A percentile compares a stretch with the other conserved stretches of the same genome.
phyloP scores from a whole-genome alignment of 30 jellyfish, hydroid and myxozoan species.

The Haliclystus octoradiatus region DNA sequence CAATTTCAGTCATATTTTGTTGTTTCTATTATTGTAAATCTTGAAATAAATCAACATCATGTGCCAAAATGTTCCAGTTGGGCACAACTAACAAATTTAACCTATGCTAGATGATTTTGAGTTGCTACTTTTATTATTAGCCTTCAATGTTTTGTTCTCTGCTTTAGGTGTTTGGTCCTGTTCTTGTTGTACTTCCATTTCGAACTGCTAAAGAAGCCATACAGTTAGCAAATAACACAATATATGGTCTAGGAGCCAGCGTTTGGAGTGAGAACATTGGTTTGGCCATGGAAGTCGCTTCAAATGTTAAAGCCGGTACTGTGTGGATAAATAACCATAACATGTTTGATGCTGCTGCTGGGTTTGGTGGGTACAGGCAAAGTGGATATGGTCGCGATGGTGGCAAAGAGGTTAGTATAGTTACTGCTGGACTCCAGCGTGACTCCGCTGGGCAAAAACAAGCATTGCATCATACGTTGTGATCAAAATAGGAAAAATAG shows the following conservation, averaged over 20 bases:
- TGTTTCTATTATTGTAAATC: no score
- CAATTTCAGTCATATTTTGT: no score
- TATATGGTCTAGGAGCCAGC: slow-evolving; percentile 91
- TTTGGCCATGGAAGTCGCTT: slow-evolving; percentile 94
- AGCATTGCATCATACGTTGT: no score
- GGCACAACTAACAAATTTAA: no score
- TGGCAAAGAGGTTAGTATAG: slow-evolving; percentile 89
- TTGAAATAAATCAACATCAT: no score
- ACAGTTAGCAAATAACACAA: slow-evolving; percentile 70
- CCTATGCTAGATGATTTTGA: neutral
- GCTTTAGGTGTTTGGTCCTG: slow-evolving; percentile 90
- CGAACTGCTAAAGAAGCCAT: slow-evolving; percentile 96
- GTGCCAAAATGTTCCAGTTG: no score
- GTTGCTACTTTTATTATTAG: neutral
- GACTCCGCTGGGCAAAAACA: no score
- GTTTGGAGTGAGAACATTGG: slow-evolving; percentile 96
- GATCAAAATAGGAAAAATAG: no score
- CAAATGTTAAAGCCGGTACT: slow-evolving; percentile 81
- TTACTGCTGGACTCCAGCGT: no score
- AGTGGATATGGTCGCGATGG: slow-evolving; percentile 97
- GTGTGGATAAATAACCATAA: slow-evolving; percentile 93
- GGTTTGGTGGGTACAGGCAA: slow-evolving; percentile 88
- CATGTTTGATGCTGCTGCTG: slow-evolving; percentile 90
- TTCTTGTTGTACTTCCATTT: slow-evolving; percentile 65
- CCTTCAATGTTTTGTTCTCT: neutral